Evolutionary conservation across 2,113 vertebrate species (phyloP).

Genomic region (Oophaga pumilio): DNA sequence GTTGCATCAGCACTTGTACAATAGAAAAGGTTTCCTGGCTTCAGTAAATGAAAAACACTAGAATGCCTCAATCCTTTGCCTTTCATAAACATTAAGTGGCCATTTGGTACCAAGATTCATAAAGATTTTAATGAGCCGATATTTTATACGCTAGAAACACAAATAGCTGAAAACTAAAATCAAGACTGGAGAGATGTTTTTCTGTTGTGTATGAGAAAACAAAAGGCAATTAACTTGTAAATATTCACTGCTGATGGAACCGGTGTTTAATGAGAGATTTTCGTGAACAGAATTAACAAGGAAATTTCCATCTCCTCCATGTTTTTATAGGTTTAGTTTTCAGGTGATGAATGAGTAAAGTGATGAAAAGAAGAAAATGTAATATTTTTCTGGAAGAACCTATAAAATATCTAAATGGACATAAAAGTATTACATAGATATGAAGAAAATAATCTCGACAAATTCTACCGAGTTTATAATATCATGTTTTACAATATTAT

Average conservation of each 20-base stretch:
- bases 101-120: slow-evolving; percentile 1
- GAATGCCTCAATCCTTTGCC: not conserved
- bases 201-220: slow-evolving; percentile 3
- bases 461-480: not conserved
- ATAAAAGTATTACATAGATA: not conserved
- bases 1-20: not conserved
- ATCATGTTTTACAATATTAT: not conserved
- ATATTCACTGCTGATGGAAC: slow-evolving; percentile 22
- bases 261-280: slow-evolving; percentile 35
- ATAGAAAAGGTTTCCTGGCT: not conserved
- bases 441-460: not conserved
- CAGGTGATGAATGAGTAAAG: not conserved
- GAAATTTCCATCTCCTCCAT: not conserved
- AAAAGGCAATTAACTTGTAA: slow-evolving; percentile 41
- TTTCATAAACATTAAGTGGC: slow-evolving; percentile 6
- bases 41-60: not conserved
- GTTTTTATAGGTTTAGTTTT: not conserved
- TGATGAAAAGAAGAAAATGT: not conserved
- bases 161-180: not conserved
- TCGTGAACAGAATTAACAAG: not conserved
- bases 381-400: not conserved
- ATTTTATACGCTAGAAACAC: not conserved
- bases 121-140: slow-evolving; percentile 36
- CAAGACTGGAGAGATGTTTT: not conserved
- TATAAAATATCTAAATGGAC: not conserved